These are phyloP conservation scores for Monochamus saltuarius DNA, from an alignment of 1,140 invertebrate species.

Conservation along the genomic window DNA sequence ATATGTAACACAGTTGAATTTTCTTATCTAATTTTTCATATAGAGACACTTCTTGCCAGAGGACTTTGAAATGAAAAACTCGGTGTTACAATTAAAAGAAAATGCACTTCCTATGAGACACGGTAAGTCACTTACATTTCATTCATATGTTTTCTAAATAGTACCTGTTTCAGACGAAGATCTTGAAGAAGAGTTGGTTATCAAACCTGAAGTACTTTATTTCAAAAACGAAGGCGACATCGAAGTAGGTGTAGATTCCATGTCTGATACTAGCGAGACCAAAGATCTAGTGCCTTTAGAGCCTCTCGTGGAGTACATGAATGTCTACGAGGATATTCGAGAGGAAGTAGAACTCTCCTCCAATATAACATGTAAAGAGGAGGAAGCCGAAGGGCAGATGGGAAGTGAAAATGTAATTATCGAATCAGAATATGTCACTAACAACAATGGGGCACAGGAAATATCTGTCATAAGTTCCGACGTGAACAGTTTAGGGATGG, in stretches of 20 bases:
- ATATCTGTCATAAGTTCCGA: background rate
- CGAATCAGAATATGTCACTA: background rate
- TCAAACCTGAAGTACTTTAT: constrained; percentile 2
- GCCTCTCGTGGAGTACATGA: constrained; percentile 6
- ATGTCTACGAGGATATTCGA: constrained; percentile 6
- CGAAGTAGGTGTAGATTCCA: too few relatives aligned
- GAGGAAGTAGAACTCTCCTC: background rate
- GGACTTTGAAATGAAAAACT: too few relatives aligned
- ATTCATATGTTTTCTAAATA: too few relatives aligned
- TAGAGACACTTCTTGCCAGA: too few relatives aligned
- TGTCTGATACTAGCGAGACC: background rate
- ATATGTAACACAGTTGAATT: too few relatives aligned
- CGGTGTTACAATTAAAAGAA: too few relatives aligned
- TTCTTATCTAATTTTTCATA: too few relatives aligned
- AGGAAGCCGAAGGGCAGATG: background rate
- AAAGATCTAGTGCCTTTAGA: constrained; percentile 3
- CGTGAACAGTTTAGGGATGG: background rate
- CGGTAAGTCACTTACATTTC: too few relatives aligned
- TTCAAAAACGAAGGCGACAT: background rate
- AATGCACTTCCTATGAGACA: too few relatives aligned
- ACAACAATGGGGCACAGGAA: background rate
- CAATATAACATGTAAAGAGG: background rate
- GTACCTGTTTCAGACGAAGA: too few relatives aligned
- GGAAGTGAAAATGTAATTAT: background rate
- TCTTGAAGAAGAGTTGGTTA: background rate